Evolutionary conservation across 2,888 invertebrate genomes (phyloP).

Genomic region (Anoncus sp.): DNA sequence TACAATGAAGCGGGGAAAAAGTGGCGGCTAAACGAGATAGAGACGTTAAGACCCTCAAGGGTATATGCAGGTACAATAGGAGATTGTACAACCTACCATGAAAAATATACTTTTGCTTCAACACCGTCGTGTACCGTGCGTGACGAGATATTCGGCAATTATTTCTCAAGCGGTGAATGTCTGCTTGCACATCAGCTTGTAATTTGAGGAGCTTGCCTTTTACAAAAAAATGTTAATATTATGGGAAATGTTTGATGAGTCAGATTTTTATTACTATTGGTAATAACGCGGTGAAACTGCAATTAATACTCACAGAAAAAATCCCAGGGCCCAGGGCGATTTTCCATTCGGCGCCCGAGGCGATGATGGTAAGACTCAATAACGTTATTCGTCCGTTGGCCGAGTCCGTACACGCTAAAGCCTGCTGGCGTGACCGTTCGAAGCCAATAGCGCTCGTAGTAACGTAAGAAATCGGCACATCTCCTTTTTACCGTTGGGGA

Average conservation of each 20-base stretch:
- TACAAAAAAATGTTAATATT: conserved; percentile 8
- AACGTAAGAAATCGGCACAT: not conserved
- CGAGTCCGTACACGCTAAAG: conserved; percentile 31
- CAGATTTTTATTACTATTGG: not conserved
- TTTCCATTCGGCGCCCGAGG: conserved; percentile 22
- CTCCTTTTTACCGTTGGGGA: not conserved
- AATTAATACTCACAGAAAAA: conserved; percentile 34
- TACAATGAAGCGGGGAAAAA: no score
- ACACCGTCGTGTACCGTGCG: conserved; percentile 14
- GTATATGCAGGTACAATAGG: no score
- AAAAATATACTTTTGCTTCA: not conserved
- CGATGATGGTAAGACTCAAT: conserved; percentile 39
- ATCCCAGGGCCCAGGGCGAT: conserved; percentile 40
- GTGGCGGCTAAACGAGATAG: no score
- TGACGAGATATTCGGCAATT: conserved; percentile 19
- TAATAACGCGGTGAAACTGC: not conserved
- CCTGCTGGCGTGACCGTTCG: conserved; percentile 25
- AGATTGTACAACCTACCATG: conserved; percentile 8
- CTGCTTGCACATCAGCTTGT: not conserved
- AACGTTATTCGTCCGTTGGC: conserved; percentile 23
- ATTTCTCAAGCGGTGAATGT: conserved; percentile 12
- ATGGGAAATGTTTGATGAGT: conserved; percentile 10
- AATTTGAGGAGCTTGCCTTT: conserved; percentile 9
- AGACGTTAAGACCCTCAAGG: no score
- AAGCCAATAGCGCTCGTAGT: conserved; percentile 31